These are phyloP conservation scores for Taxidea taxus DNA, from an alignment of 2,113 vertebrate species.

Conservation along the genomic window DNA sequence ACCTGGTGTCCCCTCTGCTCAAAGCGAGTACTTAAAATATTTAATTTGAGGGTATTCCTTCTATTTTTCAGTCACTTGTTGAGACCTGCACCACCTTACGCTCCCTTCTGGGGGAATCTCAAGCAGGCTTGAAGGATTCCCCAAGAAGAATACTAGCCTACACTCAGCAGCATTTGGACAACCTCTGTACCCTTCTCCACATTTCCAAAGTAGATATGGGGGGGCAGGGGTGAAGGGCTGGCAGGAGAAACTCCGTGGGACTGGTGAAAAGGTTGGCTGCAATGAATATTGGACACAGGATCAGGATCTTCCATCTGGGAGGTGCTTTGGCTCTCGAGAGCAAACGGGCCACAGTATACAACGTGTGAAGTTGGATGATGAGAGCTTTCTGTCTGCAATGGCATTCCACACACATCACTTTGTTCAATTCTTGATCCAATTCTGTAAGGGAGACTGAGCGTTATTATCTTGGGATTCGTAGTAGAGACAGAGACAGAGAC, in stretches of 20 bases:
- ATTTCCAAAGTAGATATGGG: background rate
- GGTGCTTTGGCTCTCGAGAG: background rate
- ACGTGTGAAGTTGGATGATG: fast-evolving
- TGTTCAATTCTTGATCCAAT: background rate
- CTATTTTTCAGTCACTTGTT: background rate
- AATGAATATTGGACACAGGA: background rate
- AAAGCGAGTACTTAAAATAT: background rate
- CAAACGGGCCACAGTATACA: fast-evolving
- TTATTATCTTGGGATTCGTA: background rate
- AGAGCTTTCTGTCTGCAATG: too few relatives aligned
- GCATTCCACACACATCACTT: background rate
- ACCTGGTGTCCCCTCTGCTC: background rate
- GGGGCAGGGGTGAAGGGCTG: fast-evolving
- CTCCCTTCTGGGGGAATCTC: background rate
- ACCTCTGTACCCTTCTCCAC: too few relatives aligned
- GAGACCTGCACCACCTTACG: background rate
- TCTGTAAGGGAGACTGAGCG: background rate
- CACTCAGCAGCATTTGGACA: fast-evolving
- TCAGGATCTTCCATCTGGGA: background rate
- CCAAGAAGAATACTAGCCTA: fast-evolving
- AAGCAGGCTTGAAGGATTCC: fast-evolving
- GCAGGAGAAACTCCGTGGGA: background rate
- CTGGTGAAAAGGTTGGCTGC: background rate
- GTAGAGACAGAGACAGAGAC: too few relatives aligned
- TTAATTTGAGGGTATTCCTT: background rate